Conservation (phyloP, 2,113 vertebrate genomes). For the Tretioscincus oriximinensis region DNA sequence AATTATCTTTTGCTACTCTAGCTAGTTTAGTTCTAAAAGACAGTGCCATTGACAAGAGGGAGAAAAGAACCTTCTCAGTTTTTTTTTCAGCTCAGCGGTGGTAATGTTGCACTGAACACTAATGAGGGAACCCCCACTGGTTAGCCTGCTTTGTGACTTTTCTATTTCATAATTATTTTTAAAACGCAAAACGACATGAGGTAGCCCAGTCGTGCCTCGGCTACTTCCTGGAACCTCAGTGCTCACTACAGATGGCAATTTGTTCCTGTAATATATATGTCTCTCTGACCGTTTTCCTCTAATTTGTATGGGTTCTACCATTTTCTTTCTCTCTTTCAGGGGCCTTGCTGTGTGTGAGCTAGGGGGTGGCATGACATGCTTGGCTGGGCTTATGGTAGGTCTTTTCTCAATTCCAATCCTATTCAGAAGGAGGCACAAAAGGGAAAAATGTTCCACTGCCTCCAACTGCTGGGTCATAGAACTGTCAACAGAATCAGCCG, state of each 20-base stretch:
- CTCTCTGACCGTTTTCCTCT: slow-evolving; percentile 79
- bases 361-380: slow-evolving; percentile 93
- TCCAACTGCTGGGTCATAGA: slow-evolving; percentile 80
- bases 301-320: slow-evolving; percentile 86
- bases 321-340: slow-evolving; percentile 85
- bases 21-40: slow-evolving; percentile 83
- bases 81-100: slow-evolving; percentile 85
- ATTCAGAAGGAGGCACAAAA: slow-evolving; percentile 81
- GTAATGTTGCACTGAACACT: slow-evolving; percentile 81
- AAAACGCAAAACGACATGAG: slow-evolving; percentile 86
- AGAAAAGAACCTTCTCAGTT: slow-evolving; percentile 78
- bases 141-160: slow-evolving; percentile 86
- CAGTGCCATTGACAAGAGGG: slow-evolving; percentile 78
- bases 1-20: slow-evolving; percentile 84
- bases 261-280: slow-evolving; percentile 84
- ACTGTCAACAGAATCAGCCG: slow-evolving; percentile 83
- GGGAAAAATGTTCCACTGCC: slow-evolving; percentile 78
- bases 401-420: slow-evolving; percentile 85
- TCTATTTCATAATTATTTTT: slow-evolving; percentile 89
- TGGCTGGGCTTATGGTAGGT: slow-evolving; percentile 94
- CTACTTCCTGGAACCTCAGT: slow-evolving; percentile 79
- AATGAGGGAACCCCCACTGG: slow-evolving; percentile 85
- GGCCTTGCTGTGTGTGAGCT: slow-evolving; percentile 90
- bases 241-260: slow-evolving; percentile 79
- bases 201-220: slow-evolving; percentile 77